A percentile compares a stretch with the other conserved stretches of the same genome.
Evolutionary conservation across 2,888 invertebrate species (phyloP).

Genomic region (Cantharis rustica): DNA sequence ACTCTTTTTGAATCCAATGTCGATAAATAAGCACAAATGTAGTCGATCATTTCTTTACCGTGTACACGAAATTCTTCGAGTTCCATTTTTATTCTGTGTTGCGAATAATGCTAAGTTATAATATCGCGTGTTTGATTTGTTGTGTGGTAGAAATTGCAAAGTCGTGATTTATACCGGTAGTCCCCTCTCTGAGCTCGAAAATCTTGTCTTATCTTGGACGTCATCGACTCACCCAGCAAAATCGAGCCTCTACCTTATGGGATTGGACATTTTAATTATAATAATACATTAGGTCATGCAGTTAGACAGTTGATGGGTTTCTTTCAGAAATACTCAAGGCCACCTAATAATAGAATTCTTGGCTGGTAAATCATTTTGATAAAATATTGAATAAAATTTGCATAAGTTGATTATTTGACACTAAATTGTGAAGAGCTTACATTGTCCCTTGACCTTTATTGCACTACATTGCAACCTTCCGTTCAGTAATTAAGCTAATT

Average conservation of each 20-base stretch:
- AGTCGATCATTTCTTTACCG: conserved; percentile 95
- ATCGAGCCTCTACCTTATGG: background rate
- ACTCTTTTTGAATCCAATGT: conserved; percentile 81
- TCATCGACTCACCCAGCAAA: background rate
- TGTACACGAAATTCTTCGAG: conserved; percentile 83
- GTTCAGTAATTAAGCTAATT: background rate
- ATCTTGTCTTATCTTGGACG: background rate
- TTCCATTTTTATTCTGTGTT: conserved; percentile 67
- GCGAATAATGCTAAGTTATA: background rate
- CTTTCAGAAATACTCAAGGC: background rate
- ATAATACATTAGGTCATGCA: background rate
- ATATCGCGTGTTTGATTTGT: background rate
- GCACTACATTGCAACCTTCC: background rate
- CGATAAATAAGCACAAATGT: conserved; percentile 88
- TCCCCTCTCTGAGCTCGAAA: background rate
- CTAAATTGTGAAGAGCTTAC: background rate
- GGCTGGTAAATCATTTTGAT: background rate
- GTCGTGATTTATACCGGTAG: background rate
- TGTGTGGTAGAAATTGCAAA: background rate
- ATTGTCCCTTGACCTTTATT: background rate
- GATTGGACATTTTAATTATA: background rate
- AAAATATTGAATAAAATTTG: background rate
- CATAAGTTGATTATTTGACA: background rate
- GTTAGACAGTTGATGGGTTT: background rate
- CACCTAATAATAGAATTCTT: background rate